These are phyloP conservation scores for Lordiphosa stackelbergi DNA, from an alignment of 1,140 invertebrate genomes.

Conservation along the genomic window DNA sequence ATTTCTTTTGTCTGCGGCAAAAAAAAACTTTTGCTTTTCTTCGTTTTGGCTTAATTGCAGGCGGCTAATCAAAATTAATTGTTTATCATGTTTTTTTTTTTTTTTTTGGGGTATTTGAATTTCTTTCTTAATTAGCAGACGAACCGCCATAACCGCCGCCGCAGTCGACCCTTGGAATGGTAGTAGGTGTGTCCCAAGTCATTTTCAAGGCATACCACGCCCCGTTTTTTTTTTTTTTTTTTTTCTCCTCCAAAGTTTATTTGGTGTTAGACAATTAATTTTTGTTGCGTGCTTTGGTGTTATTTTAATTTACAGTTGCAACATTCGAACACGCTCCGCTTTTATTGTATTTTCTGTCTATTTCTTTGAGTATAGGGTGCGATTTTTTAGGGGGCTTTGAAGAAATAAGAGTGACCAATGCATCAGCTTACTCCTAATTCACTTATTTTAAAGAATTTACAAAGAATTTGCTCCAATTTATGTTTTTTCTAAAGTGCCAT, in stretches of 20 bases:
- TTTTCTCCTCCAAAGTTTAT: constrained; percentile 57
- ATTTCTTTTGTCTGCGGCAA: constrained; percentile 50
- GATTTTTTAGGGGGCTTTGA: no score
- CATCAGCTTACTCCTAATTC: no score
- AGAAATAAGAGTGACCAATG: no score
- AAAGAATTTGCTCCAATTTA: no score
- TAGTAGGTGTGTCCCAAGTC: constrained; percentile 57
- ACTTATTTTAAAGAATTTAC: no score
- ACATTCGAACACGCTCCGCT: constrained; percentile 43
- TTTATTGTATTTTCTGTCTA: constrained; percentile 9
- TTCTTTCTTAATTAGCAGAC: constrained; percentile 71
- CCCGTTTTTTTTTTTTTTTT: constrained; percentile 24
- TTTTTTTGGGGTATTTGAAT: constrained; percentile 51
- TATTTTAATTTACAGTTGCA: constrained; percentile 75
- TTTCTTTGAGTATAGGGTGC: no score
- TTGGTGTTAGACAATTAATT: constrained; percentile 77
- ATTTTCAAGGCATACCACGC: constrained; percentile 17
- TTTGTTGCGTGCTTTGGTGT: constrained; percentile 72
- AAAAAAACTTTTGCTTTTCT: constrained; percentile 6
- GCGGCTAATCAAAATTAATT: constrained; percentile 74
- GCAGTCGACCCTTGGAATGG: constrained; percentile 19
- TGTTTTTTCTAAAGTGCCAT: no score
- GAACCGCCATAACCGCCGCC: constrained; percentile 36
- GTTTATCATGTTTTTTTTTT: constrained; percentile 62
- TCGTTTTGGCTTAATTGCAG: constrained; percentile 53